phyloP scores from a whole-genome alignment of 2,888 invertebrate genomes.

The Epinotia nisella region DNA sequence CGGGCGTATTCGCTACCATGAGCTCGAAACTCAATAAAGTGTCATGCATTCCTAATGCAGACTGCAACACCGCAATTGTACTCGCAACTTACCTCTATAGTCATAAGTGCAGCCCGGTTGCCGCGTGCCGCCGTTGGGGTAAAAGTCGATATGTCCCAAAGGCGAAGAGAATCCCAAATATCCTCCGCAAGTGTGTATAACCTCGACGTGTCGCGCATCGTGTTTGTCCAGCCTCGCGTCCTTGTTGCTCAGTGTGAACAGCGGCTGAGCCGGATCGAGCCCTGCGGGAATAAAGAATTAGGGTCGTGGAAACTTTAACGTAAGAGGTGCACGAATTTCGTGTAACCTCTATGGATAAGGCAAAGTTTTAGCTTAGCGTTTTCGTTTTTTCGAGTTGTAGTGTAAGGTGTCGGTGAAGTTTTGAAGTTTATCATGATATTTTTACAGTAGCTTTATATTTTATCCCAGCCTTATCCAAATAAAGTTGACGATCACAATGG shows the following conservation, averaged over 20 bases:
- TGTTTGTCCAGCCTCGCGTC: conserved; percentile 83
- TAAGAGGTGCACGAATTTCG: conserved; percentile 3
- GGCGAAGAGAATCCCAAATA: conserved; percentile 85
- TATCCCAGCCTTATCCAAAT: no score
- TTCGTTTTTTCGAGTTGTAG: conserved; percentile 1
- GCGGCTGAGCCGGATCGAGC: conserved; percentile 85
- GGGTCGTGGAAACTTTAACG: conserved; percentile 5
- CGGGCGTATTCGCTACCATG: no score
- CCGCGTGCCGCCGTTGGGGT: conserved; percentile 85
- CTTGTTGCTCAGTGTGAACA: conserved; percentile 81
- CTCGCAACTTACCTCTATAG: conserved; percentile 70
- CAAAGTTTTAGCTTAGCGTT: background rate
- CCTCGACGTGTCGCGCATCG: conserved; percentile 86
- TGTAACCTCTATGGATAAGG: conserved; percentile 6
- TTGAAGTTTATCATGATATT: background rate
- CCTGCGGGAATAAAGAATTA: conserved; percentile 61
- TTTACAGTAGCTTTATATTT: background rate
- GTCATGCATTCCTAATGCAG: background rate
- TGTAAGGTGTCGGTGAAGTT: conserved; percentile 5
- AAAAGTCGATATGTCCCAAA: conserved; percentile 86
- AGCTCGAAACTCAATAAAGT: background rate
- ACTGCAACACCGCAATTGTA: background rate
- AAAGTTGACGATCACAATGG: no score
- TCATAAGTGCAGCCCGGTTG: conserved; percentile 85
- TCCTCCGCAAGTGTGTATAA: conserved; percentile 86